These are phyloP conservation scores for Spinibarbus caldwelli DNA, from an alignment of 2,797 vertebrate species.

Conservation along the genomic window DNA sequence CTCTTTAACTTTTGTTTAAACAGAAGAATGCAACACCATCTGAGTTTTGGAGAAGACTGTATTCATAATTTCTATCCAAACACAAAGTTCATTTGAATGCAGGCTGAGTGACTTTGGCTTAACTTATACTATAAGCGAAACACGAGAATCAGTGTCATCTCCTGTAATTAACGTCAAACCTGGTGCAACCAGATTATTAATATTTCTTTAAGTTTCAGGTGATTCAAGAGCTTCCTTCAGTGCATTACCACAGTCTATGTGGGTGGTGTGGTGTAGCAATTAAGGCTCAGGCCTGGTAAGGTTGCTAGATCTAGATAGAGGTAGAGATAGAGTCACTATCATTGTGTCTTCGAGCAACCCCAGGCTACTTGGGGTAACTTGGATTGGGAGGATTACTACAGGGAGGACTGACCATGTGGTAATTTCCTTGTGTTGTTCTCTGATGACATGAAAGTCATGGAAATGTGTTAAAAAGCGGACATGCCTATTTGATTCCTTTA, in stretches of 20 bases:
- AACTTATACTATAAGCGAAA: too few relatives aligned
- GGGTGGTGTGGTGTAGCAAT: not conserved
- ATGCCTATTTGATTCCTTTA: not conserved
- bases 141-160: not conserved
- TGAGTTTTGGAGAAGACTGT: too few relatives aligned
- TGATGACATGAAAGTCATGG: not conserved
- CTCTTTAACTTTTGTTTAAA: too few relatives aligned
- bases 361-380: not conserved
- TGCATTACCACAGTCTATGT: not conserved
- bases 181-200: not conserved
- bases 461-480: not conserved
- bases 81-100: too few relatives aligned
- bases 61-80: too few relatives aligned
- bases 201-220: not conserved
- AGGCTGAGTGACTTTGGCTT: too few relatives aligned
- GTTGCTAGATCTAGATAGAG: not conserved
- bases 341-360: not conserved
- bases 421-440: not conserved
- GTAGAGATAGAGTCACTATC: not conserved
- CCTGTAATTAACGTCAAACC: not conserved
- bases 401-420: not conserved
- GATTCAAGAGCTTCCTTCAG: not conserved
- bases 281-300: not conserved
- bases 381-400: too few relatives aligned
- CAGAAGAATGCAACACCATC: too few relatives aligned